A percentile compares a stretch with the other conserved stretches of the same genome.
Evolutionary conservation across 1,140 invertebrate genomes (phyloP).

Genomic region (Linepithema humile): DNA sequence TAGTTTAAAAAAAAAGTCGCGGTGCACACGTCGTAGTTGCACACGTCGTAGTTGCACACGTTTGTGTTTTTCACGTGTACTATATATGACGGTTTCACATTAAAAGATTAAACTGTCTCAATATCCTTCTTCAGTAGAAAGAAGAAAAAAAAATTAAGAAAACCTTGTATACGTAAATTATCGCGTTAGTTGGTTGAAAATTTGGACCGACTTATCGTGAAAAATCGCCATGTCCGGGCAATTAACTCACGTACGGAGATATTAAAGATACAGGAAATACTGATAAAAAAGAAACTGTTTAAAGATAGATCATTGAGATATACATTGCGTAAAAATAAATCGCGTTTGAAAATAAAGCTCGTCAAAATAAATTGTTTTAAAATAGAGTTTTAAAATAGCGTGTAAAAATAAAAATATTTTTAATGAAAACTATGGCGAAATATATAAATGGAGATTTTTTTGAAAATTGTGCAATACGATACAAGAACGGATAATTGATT

Average conservation of each 20-base stretch:
- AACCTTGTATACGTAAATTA: no score
- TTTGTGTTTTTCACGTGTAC: constrained; percentile 28
- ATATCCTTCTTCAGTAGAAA: no score
- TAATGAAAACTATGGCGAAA: neutral
- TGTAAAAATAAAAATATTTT: neutral
- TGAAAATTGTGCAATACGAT: no score
- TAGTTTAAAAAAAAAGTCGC: constrained; percentile 33
- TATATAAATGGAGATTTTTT: neutral
- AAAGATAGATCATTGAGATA: neutral
- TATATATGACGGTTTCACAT: no score
- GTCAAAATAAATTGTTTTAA: neutral
- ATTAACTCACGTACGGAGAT: neutral
- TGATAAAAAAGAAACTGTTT: constrained; percentile 1
- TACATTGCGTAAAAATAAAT: neutral
- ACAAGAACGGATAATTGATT: constrained; percentile 14
- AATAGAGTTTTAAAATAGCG: neutral
- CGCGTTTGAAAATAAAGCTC: neutral
- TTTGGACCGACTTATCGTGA: constrained; percentile 27
- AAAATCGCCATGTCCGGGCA: neutral
- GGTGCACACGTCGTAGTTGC: neutral
- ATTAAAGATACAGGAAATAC: neutral
- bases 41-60: constrained; percentile 35
- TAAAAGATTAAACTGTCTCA: no score
- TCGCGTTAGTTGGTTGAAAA: neutral
- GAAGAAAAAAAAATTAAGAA: no score